A percentile compares a stretch with the other conserved stretches of the same genome.
Evolutionary conservation across 2,888 invertebrate genomes (phyloP).

Genomic region (Drosophila aldrichi): DNA sequence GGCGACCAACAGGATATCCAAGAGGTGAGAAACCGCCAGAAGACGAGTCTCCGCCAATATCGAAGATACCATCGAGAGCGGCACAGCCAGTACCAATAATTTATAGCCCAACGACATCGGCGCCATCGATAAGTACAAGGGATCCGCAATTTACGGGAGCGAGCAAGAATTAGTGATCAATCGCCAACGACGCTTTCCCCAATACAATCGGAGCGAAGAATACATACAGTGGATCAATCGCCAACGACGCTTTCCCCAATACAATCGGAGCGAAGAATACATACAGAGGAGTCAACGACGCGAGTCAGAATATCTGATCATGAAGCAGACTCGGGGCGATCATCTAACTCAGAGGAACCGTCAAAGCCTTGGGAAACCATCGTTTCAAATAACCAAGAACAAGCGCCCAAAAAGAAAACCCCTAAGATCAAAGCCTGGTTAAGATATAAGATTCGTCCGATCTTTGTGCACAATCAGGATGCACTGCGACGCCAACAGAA

Average conservation of each 20-base stretch:
- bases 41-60: neutral
- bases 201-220: neutral
- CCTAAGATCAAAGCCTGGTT: slow-evolving; percentile 41
- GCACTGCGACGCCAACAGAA: slow-evolving; percentile 35
- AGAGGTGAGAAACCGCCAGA: neutral
- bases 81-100: neutral
- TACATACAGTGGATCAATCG: neutral
- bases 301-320: neutral
- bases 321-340: neutral
- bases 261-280: neutral
- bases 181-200: neutral
- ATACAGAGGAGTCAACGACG: neutral
- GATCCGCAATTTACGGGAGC: neutral
- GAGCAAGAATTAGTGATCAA: neutral
- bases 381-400: neutral
- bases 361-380: neutral
- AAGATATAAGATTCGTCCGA: slow-evolving; percentile 46
- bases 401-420: neutral
- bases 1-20: neutral
- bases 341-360: neutral
- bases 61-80: neutral
- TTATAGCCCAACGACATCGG: neutral
- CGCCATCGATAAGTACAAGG: neutral
- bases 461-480: slow-evolving; percentile 58
- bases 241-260: neutral